Base-by-base conservation (phyloP, 2,888 invertebrate genomes). In the Hirudinaria manillensis region DNA sequence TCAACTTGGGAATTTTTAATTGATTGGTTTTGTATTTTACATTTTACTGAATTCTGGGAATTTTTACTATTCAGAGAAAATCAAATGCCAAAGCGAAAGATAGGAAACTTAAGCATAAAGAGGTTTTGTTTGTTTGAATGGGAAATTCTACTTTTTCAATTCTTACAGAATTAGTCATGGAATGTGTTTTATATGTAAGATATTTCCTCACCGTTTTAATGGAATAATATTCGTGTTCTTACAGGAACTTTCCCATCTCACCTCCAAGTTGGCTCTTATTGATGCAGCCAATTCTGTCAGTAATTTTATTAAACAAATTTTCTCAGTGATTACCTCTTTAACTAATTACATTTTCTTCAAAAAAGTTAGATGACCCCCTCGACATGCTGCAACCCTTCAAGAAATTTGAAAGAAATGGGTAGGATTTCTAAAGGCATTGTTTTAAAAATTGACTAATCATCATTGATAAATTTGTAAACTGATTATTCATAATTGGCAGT, bases 401-500 rank as follows among this genome's bases (percentile, higher is more conserved):
- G 75, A 79, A 76, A 56, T 80, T 66, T 74, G 77, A 79, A 7
- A 78, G 79, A 75, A 79, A 80, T 77, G 78, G 80, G 79, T 79
- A 61, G 68, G 76, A 51, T 29, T 34, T 71, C 32, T 74, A 51
- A 53, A 34, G 7, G 24, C 10, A 21, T 75, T 38, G 19, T 71
- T 61, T 55, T 66, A 51, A 34, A n/a, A n/a, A n/a, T n/a, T n/a
- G n/a, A n/a, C n/a, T n/a, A n/a, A n/a, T n/a, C n/a, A 29, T 36
- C 27, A 24, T 80, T 45, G 10, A 38, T 38, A 6, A 6, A 38
- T 38, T 45, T 45, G 1, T 45, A 4, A 45, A 3, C 16, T 45
- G 10, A 6, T 16, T 16, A 45, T 45, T 10, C 1, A 6, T 45
- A 10, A 45, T 45, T 45, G 80, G n/a, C 80, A 85, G 89, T 61